Conservation (phyloP, 2,797 vertebrate species). For the Pristis pectinata region DNA sequence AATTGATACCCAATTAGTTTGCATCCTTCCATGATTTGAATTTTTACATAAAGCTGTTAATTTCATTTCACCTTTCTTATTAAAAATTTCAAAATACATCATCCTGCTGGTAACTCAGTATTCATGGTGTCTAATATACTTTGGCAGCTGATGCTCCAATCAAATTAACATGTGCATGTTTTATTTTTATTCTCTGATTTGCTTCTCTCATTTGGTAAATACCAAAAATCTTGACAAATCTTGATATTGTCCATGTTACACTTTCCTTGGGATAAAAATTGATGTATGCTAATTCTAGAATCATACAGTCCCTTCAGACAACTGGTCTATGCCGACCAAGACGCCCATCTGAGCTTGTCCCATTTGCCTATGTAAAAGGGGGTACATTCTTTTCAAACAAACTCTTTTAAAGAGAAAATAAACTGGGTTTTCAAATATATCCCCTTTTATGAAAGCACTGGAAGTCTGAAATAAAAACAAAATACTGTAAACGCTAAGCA, state of each 20-base stretch:
- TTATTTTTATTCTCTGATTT: background rate
- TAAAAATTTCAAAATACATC: background rate
- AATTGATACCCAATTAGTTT: background rate
- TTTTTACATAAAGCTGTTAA: background rate
- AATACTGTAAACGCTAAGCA: too few relatives aligned
- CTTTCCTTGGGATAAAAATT: background rate
- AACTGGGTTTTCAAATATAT: background rate
- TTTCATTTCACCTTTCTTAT: background rate
- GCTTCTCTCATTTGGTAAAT: background rate
- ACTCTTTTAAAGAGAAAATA: background rate
- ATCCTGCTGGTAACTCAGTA: background rate
- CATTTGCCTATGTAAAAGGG: too few relatives aligned
- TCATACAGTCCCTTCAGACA: too few relatives aligned
- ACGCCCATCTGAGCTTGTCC: too few relatives aligned
- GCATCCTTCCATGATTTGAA: background rate
- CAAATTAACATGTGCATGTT: background rate
- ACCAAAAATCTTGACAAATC: background rate
- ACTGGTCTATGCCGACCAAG: too few relatives aligned
- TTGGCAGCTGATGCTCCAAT: background rate
- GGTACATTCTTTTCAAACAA: too few relatives aligned
- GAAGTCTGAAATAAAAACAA: background rate
- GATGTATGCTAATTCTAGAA: background rate
- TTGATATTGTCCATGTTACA: background rate
- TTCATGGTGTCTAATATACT: background rate
- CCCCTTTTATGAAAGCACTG: background rate